Percentiles rank a stretch among this genome's conserved stretches.
phyloP scores from a whole-genome alignment of 2,888 invertebrate species.

The Anticlea derivata region DNA sequence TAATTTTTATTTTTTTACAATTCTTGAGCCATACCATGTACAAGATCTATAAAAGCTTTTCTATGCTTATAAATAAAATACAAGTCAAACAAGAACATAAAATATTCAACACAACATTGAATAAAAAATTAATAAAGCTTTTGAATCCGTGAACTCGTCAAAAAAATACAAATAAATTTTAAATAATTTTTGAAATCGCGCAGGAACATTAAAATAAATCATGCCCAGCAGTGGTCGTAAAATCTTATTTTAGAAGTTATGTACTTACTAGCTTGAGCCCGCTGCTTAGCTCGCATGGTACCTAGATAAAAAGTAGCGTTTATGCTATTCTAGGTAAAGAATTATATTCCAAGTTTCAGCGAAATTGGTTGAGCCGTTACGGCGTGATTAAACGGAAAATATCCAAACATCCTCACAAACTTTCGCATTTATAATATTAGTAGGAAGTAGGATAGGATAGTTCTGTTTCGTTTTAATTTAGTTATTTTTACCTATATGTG shows the following conservation, averaged over 20 bases:
- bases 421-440: too few species aligned
- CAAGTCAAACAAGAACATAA: conserved; percentile 8
- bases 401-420: too few species aligned
- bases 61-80: background rate
- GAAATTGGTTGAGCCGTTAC: too few species aligned
- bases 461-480: too few species aligned
- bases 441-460: too few species aligned
- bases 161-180: conserved; percentile 8
- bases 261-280: too few species aligned
- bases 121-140: background rate
- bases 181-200: conserved; percentile 6
- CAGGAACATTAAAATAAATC: conserved; percentile 17
- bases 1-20: background rate
- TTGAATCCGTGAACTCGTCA: background rate
- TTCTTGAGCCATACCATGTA: background rate
- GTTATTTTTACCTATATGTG: too few species aligned
- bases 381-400: too few species aligned
- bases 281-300: too few species aligned
- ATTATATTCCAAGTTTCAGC: too few species aligned
- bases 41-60: background rate
- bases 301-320: too few species aligned
- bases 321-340: too few species aligned
- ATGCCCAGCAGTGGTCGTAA: conserved; percentile 1
- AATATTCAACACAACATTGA: conserved; percentile 8
- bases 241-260: conserved; percentile 12